phyloP scores from a whole-genome alignment of 2,888 invertebrate species.

The Mactromeris polynyma region DNA sequence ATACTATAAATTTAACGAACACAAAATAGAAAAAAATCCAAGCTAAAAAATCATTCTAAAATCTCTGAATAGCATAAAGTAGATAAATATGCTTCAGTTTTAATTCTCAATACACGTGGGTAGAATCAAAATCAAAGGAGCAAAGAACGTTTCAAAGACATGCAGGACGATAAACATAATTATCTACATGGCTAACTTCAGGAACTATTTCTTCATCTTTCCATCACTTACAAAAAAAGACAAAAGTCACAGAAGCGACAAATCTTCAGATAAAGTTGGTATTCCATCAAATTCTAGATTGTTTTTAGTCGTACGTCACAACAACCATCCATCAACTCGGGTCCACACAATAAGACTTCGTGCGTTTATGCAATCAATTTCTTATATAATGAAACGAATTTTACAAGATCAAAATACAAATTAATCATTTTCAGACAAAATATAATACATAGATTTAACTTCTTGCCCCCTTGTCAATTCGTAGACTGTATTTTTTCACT shows the following conservation, averaged over 20 bases:
- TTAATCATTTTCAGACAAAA: slow-evolving; percentile 68
- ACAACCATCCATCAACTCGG: slow-evolving; percentile 57
- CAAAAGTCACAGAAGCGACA: slow-evolving; percentile 2
- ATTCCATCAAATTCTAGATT: slow-evolving; percentile 33
- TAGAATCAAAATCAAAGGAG: neutral
- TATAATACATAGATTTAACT: slow-evolving; percentile 65
- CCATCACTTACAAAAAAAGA: neutral
- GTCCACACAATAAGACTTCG: slow-evolving; percentile 45
- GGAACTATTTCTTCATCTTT: neutral
- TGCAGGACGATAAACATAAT: neutral
- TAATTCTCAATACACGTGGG: no score
- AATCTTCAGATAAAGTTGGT: slow-evolving; percentile 1
- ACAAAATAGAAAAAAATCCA: no score
- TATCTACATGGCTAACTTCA: neutral
- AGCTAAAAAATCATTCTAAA: no score
- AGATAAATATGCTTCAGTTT: no score
- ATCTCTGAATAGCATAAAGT: no score
- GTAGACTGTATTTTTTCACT: slow-evolving; percentile 58
- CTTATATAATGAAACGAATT: slow-evolving; percentile 65
- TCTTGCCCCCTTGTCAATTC: slow-evolving; percentile 44
- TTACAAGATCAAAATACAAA: slow-evolving; percentile 61
- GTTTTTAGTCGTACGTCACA: slow-evolving; percentile 62
- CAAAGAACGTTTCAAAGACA: neutral
- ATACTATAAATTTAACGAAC: no score
- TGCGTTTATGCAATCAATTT: slow-evolving; percentile 68